These are phyloP conservation scores for Epinephelus awoara DNA, from an alignment of 2,797 vertebrate species.

Conservation along the genomic window DNA sequence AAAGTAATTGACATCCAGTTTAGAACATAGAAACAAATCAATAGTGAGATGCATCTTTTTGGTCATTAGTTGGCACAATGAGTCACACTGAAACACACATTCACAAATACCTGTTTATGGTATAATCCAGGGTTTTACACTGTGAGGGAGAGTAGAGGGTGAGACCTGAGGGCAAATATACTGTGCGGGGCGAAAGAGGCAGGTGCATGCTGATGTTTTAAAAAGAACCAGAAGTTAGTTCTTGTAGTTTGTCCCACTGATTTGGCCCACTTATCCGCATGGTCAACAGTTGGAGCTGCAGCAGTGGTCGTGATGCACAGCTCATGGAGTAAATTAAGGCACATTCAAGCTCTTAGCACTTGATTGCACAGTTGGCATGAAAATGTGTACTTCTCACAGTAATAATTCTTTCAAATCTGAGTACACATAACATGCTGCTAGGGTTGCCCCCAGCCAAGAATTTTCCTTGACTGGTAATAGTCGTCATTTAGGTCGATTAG, in stretches of 20 bases:
- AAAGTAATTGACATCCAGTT: conserved; percentile 1
- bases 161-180: neutral
- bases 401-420: too few relatives aligned
- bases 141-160: too few relatives aligned
- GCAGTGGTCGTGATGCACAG: too few relatives aligned
- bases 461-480: too few relatives aligned
- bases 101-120: neutral
- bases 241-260: neutral
- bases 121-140: neutral
- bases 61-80: neutral
- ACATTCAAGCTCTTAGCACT: too few relatives aligned
- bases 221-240: neutral
- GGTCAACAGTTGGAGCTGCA: neutral
- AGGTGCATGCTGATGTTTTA: neutral
- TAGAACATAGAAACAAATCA: neutral
- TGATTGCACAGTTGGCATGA: too few relatives aligned
- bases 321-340: too few relatives aligned
- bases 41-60: neutral
- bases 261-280: neutral
- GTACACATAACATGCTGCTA: too few relatives aligned
- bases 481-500: too few relatives aligned
- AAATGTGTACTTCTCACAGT: too few relatives aligned
- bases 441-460: too few relatives aligned
- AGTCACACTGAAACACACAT: conserved; percentile 15
- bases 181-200: neutral